phyloP scores from a whole-genome alignment of 2,797 vertebrate species.

The Podarcis lilfordi region DNA sequence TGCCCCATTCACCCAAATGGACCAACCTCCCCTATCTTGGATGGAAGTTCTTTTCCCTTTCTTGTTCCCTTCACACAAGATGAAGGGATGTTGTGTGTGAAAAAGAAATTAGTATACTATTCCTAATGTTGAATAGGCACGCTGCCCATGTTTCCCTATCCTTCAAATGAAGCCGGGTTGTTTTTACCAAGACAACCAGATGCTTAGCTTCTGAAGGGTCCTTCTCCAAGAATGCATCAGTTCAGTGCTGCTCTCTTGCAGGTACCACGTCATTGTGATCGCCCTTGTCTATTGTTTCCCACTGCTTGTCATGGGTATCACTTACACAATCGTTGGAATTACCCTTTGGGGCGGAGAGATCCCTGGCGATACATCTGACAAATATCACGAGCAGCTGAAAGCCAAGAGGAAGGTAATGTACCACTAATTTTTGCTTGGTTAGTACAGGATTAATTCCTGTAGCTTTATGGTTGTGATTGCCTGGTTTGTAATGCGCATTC shows the following conservation, averaged over 20 bases:
- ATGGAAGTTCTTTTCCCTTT: not conserved
- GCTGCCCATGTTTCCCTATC: not conserved
- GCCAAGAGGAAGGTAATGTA: slow-evolving; percentile 94
- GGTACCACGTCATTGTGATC: slow-evolving; percentile 93
- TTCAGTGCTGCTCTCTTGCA: slow-evolving; percentile 67
- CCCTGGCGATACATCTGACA: slow-evolving; percentile 93
- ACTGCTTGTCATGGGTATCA: slow-evolving; percentile 93
- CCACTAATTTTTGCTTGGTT: not conserved
- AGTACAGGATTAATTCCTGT: not conserved
- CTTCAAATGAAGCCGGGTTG: no score
- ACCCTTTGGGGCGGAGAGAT: slow-evolving; percentile 97
- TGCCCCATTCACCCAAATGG: not conserved
- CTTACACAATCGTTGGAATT: slow-evolving; percentile 94
- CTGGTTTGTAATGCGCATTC: not conserved
- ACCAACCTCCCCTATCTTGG: not conserved
- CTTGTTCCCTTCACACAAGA: not conserved
- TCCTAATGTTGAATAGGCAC: not conserved
- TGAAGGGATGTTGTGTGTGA: not conserved
- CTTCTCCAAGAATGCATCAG: slow-evolving; percentile 28
- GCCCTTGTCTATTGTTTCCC: slow-evolving; percentile 92
- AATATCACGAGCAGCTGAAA: slow-evolving; percentile 93
- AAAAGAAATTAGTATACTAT: not conserved
- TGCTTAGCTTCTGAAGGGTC: not conserved
- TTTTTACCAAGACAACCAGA: not conserved
- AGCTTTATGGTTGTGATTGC: not conserved